Evolutionary conservation across 92 coral and sea anemone genomes (phyloP), one percentile per base, ranked within the genome.

Genomic region (Porites divaricata): DNA sequence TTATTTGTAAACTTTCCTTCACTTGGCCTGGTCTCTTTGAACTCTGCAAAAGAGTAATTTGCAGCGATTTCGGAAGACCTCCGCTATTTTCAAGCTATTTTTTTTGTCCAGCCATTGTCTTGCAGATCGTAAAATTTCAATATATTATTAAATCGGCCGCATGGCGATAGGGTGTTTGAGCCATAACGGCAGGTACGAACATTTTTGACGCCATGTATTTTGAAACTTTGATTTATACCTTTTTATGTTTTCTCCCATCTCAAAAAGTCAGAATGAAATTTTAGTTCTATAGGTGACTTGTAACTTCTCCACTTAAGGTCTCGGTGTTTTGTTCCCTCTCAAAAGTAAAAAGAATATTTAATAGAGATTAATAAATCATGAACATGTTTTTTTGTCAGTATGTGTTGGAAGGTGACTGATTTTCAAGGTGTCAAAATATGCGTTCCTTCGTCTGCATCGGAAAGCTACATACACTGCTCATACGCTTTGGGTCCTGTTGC

Each of bases 341-440:
- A 20, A 85, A 91, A 85, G 70, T 84, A 63, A 85, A 91, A 91
- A 85, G 88, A 89, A 91, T 88, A 87, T 84, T 75, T 73, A 91
- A 91, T 85, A 69, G 45, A 25, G 65, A 88, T 91, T 77, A 91
- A 91, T 91, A 67, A 91, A 77, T 91, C 85, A 91, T 91, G 90
- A 91, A 51, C 76, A 67, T 87, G 92, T 88, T 72, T 91, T 88
- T 77, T 62, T 68, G 58, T 62, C 66, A 63, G 45, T 35, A 53
- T 84, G 89, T 48, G 81, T 75, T 69, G 75, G 74, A 54, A 76
- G 83, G 56, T 88, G 87, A 35, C 78, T 26, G 20, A 68, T 72
- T 89, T 86, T 85, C 71, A 50, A 56, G 26, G 69, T 49, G 77
- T 81, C 70, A 45, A 23, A 21, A 28, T 35, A 35, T 35, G 45